Percentiles rank a stretch among this genome's conserved stretches.
These are phyloP conservation scores for Morone saxatilis DNA, from an alignment of 2,113 vertebrate genomes.

Conservation along the genomic window DNA sequence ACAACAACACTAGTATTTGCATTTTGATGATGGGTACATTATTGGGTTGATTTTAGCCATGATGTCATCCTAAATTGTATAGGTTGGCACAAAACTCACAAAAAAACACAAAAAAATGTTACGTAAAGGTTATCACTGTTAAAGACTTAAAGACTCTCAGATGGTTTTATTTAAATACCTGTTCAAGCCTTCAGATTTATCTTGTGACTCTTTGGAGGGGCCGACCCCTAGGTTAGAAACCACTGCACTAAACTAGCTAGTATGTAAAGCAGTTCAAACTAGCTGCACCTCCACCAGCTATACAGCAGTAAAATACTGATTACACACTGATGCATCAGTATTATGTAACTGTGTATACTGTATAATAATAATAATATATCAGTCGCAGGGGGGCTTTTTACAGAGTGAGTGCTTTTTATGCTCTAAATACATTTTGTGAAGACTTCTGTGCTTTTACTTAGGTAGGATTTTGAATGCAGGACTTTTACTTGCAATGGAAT, in stretches of 20 bases:
- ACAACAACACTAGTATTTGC: too few relatives aligned
- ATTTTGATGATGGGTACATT: too few relatives aligned
- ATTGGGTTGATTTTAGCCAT: too few relatives aligned
- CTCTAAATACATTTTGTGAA: neutral
- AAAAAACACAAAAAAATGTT: too few relatives aligned
- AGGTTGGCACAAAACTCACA: too few relatives aligned
- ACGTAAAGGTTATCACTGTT: too few relatives aligned
- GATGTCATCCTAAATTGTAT: too few relatives aligned
- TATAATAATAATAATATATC: neutral
- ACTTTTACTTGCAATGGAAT: neutral
- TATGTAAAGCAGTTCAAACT: neutral
- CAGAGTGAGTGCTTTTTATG: neutral
- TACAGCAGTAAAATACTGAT: neutral
- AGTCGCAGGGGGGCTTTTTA: neutral
- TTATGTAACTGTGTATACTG: neutral
- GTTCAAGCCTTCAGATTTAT: neutral
- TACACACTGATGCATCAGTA: neutral
- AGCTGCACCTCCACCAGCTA: neutral
- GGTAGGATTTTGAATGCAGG: neutral
- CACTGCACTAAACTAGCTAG: neutral
- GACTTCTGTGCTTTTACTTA: neutral
- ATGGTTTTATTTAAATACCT: neutral
- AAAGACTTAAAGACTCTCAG: neutral
- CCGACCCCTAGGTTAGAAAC: neutral
- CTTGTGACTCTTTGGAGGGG: neutral